Base-by-base conservation (phyloP, 2,113 vertebrate genomes). In the Proterorhinus semilunaris region DNA sequence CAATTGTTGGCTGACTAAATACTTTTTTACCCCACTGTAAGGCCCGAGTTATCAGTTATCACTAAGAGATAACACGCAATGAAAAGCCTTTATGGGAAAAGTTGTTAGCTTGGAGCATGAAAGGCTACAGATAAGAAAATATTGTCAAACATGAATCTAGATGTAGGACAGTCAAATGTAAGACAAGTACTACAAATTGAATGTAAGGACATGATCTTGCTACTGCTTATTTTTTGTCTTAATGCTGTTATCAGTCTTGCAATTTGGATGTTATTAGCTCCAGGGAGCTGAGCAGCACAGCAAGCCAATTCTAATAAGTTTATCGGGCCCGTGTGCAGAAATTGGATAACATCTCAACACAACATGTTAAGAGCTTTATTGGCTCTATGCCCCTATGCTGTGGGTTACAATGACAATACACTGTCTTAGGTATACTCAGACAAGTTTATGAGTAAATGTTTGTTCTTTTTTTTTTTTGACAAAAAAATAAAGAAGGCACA, bases 51-150 rank as follows among this genome's bases (percentile, higher is more conserved):
- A 69, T 79, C 75, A 36, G 3, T 52, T 67, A 73, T 76, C 64
- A 77, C 74, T 69, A n/a, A 79, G 63, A 86, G 88, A 84, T 88
- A 90, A 91, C 89, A 71, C 81, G 83, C 76, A 61, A 88, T 71
- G 68, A 7, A 62, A 72, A 64, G 65, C 66, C 81, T 82, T 87
- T 47, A 65, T 66, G 68, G 48, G 15, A 53, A 65, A 51, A 66
- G 8, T n/a, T 47, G 44, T 64, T 79, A 49, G 58, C 68, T 79
- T 46, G 65, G 71, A 74, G 17, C 72, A 65, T 78, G 64, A 64
- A 36, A 68, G 57, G 76, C 48, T 75, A 68, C 7, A 8, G 50
- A 72, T 64, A 75, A 64, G 69, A 81, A 80, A 77, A 72, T 12
- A 57, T 12, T 71, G 48, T 73, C 70, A 68, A 54, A 71, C 51